Percentiles rank a stretch among this genome's conserved stretches.
phyloP scores from a whole-genome alignment of 2,888 invertebrate species.

The Dasysyrphus tricinctus region DNA sequence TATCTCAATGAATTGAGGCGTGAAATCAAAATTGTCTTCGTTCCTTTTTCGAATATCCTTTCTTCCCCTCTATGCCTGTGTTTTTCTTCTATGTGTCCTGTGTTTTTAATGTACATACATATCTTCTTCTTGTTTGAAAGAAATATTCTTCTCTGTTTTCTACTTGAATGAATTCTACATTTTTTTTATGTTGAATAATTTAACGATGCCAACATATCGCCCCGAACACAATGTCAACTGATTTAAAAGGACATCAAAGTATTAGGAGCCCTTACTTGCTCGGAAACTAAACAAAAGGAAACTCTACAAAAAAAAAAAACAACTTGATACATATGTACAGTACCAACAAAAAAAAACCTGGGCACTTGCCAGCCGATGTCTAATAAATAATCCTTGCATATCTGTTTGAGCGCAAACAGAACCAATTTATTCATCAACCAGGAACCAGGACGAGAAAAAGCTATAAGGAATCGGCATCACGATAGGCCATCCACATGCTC shows the following conservation, averaged over 20 bases:
- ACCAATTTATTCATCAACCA: constrained; percentile 41
- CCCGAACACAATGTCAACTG: constrained; percentile 66
- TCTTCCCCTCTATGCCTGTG: not conserved
- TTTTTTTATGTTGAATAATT: constrained; percentile 60
- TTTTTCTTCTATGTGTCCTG: not conserved
- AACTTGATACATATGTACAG: not conserved
- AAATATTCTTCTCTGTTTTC: constrained; percentile 44
- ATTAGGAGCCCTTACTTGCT: constrained; percentile 6
- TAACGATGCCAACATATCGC: constrained; percentile 59
- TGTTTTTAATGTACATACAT: constrained; percentile 2
- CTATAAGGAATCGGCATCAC: not conserved
- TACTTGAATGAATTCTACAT: constrained; percentile 65
- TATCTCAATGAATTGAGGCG: constrained; percentile 72
- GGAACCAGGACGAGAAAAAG: constrained; percentile 9
- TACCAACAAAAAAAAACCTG: constrained; percentile 21
- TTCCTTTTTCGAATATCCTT: constrained; percentile 22
- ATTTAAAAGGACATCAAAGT: constrained; percentile 71
- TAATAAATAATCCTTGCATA: constrained; percentile 74
- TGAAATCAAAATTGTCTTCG: constrained; percentile 71
- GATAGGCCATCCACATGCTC: not conserved
- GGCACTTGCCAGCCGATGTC: constrained; percentile 64
- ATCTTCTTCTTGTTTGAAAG: constrained; percentile 3
- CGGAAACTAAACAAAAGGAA: not conserved
- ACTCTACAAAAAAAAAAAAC: not conserved
- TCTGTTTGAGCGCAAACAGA: constrained; percentile 59